A percentile compares a stretch with the other conserved stretches of the same genome.
Evolutionary conservation across 1,140 invertebrate species (phyloP).

Genomic region (Dysdera silvatica): DNA sequence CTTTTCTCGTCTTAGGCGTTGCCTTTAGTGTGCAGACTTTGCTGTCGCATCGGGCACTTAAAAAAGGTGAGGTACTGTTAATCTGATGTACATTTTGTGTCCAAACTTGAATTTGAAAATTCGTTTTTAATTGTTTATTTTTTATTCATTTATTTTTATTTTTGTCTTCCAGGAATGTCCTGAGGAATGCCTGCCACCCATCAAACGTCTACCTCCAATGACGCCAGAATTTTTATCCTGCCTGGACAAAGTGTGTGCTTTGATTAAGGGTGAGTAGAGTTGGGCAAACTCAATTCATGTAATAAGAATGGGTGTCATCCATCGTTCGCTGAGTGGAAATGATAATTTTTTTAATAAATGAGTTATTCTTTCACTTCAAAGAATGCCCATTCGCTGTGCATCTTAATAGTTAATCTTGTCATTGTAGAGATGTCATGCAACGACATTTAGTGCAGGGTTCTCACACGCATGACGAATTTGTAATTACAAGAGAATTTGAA

Average conservation of each 20-base stretch:
- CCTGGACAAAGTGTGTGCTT: background rate
- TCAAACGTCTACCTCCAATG: conserved; percentile 42
- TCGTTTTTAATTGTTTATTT: background rate
- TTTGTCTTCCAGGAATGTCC: conserved; percentile 48
- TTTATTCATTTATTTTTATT: background rate
- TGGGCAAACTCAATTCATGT: background rate
- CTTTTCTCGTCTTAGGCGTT: background rate
- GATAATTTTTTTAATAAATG: background rate
- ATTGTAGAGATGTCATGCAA: too few relatives aligned
- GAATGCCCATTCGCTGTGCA: too few relatives aligned
- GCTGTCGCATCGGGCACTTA: conserved; percentile 50
- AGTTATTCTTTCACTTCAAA: background rate
- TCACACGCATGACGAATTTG: background rate
- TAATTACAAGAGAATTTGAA: too few relatives aligned
- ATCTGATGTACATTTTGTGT: background rate
- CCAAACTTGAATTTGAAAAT: background rate
- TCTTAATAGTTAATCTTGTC: too few relatives aligned
- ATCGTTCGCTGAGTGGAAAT: background rate
- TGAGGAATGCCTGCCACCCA: conserved; percentile 47
- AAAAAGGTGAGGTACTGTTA: conserved; percentile 34
- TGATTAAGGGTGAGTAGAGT: conserved; percentile 11
- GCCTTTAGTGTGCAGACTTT: conserved; percentile 46
- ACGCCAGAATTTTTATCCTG: conserved; percentile 2
- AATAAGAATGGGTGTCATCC: background rate
- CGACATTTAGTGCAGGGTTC: conserved; percentile 5